Base-by-base conservation (phyloP, 2,888 invertebrate species). In the Drosophila prolongata region DNA sequence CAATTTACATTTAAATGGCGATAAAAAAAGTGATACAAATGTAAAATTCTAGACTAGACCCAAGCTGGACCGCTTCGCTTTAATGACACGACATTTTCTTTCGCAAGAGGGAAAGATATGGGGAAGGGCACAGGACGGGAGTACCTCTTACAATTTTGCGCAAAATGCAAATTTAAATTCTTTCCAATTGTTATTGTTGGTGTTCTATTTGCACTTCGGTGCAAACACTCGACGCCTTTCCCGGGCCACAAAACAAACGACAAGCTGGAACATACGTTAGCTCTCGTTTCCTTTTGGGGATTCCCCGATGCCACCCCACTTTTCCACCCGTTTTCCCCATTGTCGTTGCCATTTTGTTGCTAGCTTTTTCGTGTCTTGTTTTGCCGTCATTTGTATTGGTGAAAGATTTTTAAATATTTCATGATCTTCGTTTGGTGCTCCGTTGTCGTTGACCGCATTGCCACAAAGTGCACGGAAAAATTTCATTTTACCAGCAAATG, bases 141-240 rank as follows among this genome's bases (percentile, higher is more conserved):
- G 50, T 40, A 46, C 53, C 55, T 64, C 77, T 74, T 71, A 60
- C 72, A 61, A 71, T 71, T 86, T 80, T 78, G 87, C 72, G 74
- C 75, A 85, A 89, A 89, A 90, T 90, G 89, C 88, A 89, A 89
- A 89, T 89, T 90, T 90, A 90, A 89, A 89, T 90, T 89, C 90
- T 81, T 79, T 90, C 89, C 90, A 82, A 84, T 90, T 90, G 89
- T 90, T 90, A 89, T 89, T 87, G 74, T 87, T 86, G 59, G 68
- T 83, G 84, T 88, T 86, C 81, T 80, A 88, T 85, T 88, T 86
- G 88, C 90, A 79, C 80, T 83, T 82, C 76, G 86, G 82, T 86
- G 82, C 73, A 81, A 79, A 60, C 77, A 75, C 71, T 79, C 87
- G 71, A 71, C 85, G 87, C 72, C 83, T 82, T 72, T 62, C 58